Evolutionary conservation across 2,113 vertebrate genomes (phyloP).

Genomic region (Entomyzon cyanotis): DNA sequence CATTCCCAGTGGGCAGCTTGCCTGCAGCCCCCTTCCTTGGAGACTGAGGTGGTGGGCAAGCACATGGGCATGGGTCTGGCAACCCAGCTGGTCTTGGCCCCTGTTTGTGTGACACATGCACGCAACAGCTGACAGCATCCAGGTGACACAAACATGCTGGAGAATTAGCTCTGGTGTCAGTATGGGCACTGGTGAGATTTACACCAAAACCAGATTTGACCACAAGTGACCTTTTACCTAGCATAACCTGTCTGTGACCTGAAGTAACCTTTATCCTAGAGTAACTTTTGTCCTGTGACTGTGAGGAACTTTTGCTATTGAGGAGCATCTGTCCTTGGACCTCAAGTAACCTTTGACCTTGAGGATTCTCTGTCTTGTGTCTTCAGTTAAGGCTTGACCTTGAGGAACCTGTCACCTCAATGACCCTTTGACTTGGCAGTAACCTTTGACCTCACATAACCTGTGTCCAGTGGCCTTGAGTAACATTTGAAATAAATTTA

Average conservation of each 20-base stretch:
- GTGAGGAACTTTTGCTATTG: background rate
- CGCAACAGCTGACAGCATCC: accelerated
- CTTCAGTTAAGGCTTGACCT: background rate
- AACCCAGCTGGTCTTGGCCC: accelerated
- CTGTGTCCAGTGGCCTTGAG: background rate
- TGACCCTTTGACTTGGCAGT: background rate
- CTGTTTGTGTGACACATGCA: background rate
- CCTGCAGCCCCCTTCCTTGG: background rate
- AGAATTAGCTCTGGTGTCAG: background rate
- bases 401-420: background rate
- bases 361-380: background rate
- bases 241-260: background rate
- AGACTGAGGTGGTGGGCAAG: background rate
- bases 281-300: background rate
- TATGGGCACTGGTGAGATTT: too few relatives aligned
- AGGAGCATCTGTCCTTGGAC: background rate
- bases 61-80: accelerated
- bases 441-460: background rate
- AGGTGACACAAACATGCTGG: accelerated
- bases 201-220: background rate
- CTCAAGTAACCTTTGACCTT: background rate
- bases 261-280: background rate
- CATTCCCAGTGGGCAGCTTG: background rate
- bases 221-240: background rate
- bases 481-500: background rate